Percentiles rank a stretch among this genome's conserved stretches.
These are phyloP conservation scores for Sebastes schlegelii DNA, from an alignment of 2,113 vertebrate species.

Conservation along the genomic window DNA sequence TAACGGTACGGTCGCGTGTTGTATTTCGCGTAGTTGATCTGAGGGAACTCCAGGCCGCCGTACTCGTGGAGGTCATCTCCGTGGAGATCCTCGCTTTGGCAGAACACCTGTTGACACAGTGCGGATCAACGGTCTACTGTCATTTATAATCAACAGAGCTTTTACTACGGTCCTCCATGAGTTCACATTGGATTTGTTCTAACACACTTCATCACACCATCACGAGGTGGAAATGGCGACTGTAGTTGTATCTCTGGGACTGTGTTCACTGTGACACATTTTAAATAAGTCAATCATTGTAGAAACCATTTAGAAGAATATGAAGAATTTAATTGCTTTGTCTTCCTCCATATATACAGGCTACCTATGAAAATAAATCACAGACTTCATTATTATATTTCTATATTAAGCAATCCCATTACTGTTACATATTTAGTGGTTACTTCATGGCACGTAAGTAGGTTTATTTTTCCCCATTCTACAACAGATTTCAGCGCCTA, in stretches of 20 bases:
- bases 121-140: conserved; percentile 3
- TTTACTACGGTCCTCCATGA: background rate
- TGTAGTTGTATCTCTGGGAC: background rate
- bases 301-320: background rate
- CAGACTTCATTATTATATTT: background rate
- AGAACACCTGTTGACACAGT: conserved; percentile 87
- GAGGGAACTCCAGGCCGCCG: conserved; percentile 93
- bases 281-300: background rate
- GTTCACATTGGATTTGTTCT: background rate
- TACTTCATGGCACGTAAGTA: background rate
- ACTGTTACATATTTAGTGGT: background rate
- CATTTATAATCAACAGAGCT: background rate
- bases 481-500: background rate
- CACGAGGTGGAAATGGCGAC: background rate
- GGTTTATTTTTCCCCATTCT: background rate
- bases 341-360: background rate
- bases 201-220: background rate
- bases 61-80: conserved; percentile 83
- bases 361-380: background rate
- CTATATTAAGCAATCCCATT: background rate
- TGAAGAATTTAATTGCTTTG: background rate
- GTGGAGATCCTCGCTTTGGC: conserved; percentile 89
- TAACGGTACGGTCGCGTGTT: conserved; percentile 89
- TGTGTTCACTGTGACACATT: background rate
- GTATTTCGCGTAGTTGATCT: conserved; percentile 89